Percentiles rank a stretch among this genome's conserved stretches.
These are phyloP conservation scores for Torymus tubicola DNA, from an alignment of 2,888 invertebrate genomes.

Conservation along the genomic window DNA sequence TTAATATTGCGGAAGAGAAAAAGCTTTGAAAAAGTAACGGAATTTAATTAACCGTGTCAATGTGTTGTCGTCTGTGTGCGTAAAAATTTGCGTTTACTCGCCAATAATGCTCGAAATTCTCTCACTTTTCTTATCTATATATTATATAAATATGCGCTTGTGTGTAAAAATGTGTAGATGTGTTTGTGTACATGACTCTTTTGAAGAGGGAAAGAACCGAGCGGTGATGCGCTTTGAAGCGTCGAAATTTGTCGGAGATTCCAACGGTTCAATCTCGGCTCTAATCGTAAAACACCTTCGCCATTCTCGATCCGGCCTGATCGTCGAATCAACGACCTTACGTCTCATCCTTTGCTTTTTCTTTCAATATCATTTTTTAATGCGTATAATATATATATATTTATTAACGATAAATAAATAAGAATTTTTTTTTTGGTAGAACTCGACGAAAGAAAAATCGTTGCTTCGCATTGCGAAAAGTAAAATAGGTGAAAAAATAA, in stretches of 20 bases:
- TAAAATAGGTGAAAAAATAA: conserved; percentile 4
- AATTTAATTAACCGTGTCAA: background rate
- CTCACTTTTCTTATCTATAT: background rate
- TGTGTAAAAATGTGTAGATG: conserved; percentile 6
- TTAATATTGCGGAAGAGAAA: no score
- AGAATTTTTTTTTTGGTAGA: conserved; percentile 30
- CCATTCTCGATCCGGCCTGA: conserved; percentile 41
- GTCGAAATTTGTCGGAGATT: conserved; percentile 7
- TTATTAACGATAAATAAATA: conserved; percentile 45
- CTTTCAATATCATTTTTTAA: background rate
- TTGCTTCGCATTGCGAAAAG: conserved; percentile 10
- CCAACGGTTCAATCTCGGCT: background rate
- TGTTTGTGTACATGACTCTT: conserved; percentile 20
- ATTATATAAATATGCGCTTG: background rate
- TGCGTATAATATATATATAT: background rate
- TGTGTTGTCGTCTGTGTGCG: conserved; percentile 37
- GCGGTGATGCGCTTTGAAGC: background rate
- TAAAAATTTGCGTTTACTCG: conserved; percentile 18
- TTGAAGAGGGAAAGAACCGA: conserved; percentile 44
- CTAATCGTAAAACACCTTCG: background rate
- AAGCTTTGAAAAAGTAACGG: background rate
- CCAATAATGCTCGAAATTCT: background rate
- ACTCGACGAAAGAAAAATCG: conserved; percentile 35
- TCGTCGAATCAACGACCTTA: conserved; percentile 44
- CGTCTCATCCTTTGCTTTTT: conserved; percentile 35